phyloP scores from a whole-genome alignment of 2,797 vertebrate genomes.

The Liparis tanakae region DNA sequence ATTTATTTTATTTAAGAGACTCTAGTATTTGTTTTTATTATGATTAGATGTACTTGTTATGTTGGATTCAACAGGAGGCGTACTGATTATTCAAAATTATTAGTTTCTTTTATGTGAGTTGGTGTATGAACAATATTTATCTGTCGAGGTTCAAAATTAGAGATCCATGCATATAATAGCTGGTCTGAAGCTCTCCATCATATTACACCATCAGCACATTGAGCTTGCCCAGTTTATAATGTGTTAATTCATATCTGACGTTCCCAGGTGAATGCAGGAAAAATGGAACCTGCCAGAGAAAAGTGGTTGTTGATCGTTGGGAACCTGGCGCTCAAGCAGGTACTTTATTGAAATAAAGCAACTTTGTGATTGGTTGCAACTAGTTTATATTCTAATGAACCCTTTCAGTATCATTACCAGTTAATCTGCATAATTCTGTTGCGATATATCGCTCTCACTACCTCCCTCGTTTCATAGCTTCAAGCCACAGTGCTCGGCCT shows the following conservation, averaged over 20 bases:
- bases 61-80: not conserved
- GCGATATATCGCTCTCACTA: not conserved
- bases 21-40: too few relatives aligned
- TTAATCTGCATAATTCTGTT: not conserved
- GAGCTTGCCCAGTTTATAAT: not conserved
- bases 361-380: not conserved
- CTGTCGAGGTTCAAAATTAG: not conserved
- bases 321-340: constrained; percentile 96
- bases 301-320: constrained; percentile 92
- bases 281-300: constrained; percentile 89
- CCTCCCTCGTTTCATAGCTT: constrained; percentile 76
- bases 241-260: not conserved
- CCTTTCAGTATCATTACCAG: not conserved
- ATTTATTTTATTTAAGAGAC: too few relatives aligned
- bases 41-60: not conserved
- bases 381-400: not conserved
- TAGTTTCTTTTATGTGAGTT: not conserved
- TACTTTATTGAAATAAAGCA: constrained; percentile 51
- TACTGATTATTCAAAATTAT: not conserved
- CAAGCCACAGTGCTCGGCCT: constrained; percentile 94
- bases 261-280: constrained; percentile 90
- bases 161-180: too few relatives aligned
- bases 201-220: not conserved
- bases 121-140: not conserved
- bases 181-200: not conserved